Percentiles rank a stretch among this genome's conserved stretches.
Evolutionary conservation across 2,888 invertebrate genomes (phyloP).

Genomic region (Antheraea yamamai): DNA sequence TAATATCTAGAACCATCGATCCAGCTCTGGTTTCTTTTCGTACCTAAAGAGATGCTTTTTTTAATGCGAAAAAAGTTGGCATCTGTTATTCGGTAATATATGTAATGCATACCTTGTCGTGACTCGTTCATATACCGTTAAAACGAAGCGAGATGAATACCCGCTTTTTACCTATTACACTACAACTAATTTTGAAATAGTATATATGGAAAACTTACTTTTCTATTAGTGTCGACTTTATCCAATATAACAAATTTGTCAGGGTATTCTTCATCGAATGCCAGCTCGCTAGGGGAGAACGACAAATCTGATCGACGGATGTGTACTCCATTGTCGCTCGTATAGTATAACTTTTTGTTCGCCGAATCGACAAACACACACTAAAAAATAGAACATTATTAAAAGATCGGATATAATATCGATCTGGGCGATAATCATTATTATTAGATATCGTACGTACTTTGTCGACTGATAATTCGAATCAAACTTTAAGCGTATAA

Average conservation of each 20-base stretch:
- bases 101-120: neutral
- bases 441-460: neutral
- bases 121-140: neutral
- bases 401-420: neutral
- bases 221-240: slow-evolving; percentile 84
- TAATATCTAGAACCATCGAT: too few relatives aligned
- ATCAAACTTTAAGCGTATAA: neutral
- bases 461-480: neutral
- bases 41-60: too few relatives aligned
- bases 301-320: slow-evolving; percentile 84
- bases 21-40: too few relatives aligned
- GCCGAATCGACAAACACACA: slow-evolving; percentile 92
- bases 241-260: slow-evolving; percentile 88
- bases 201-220: slow-evolving; percentile 64
- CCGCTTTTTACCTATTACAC: neutral
- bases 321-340: slow-evolving; percentile 87
- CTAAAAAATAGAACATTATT: slow-evolving; percentile 69
- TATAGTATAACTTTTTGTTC: slow-evolving; percentile 89
- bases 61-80: neutral
- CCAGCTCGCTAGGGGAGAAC: slow-evolving; percentile 90
- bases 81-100: neutral
- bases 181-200: neutral
- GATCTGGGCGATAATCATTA: neutral
- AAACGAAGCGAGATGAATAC: neutral
- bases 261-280: slow-evolving; percentile 87